Evolutionary conservation across 2,888 invertebrate species (phyloP).

Genomic region (Aquatica leii): DNA sequence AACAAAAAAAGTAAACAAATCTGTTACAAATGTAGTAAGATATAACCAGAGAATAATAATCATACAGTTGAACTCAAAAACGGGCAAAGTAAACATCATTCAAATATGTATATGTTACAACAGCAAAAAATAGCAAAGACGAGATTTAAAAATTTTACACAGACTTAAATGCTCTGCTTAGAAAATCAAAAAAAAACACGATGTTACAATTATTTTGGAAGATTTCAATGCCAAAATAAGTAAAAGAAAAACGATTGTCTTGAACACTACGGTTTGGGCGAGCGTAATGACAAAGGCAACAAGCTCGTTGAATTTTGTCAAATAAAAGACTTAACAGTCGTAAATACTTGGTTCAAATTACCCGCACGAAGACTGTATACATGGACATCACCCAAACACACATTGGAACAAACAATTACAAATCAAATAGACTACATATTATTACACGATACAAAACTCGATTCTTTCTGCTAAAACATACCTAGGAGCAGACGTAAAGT

Average conservation of each 20-base stretch:
- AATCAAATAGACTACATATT: no score
- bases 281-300: not conserved
- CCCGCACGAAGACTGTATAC: no score
- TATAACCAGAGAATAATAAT: constrained; percentile 16
- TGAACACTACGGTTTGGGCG: constrained; percentile 30
- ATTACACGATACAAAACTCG: no score
- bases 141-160: constrained; percentile 35
- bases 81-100: constrained; percentile 29
- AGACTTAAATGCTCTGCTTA: no score
- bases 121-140: constrained; percentile 31
- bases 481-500: no score
- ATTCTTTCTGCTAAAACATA: no score
- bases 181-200: no score
- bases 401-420: no score
- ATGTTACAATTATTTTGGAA: no score
- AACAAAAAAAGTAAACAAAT: constrained; percentile 9
- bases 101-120: constrained; percentile 38
- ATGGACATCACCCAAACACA: no score
- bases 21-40: constrained; percentile 13
- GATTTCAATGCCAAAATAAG: no score
- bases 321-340: not conserved
- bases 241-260: constrained; percentile 17
- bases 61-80: constrained; percentile 6
- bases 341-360: not conserved
- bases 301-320: no score